Percentiles rank a stretch among this genome's conserved stretches.
phyloP scores from a whole-genome alignment of 2,888 invertebrate species.

The Molorchus minor region DNA sequence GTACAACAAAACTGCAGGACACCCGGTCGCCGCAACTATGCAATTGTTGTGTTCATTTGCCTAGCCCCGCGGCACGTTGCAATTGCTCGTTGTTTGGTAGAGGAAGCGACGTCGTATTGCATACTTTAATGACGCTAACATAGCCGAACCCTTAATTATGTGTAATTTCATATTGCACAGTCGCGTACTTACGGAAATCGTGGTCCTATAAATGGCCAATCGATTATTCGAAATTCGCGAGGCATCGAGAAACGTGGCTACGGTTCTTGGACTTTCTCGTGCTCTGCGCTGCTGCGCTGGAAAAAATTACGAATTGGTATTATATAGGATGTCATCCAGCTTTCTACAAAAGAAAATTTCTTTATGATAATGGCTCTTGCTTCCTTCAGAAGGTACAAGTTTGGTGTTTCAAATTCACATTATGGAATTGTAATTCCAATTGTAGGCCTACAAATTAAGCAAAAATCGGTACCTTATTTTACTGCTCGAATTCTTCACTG shows the following conservation, averaged over 20 bases:
- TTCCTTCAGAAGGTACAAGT: too few relatives aligned
- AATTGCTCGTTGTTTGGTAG: constrained; percentile 7
- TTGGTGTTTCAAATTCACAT: too few relatives aligned
- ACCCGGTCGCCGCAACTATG: constrained; percentile 10
- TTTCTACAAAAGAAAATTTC: too few relatives aligned
- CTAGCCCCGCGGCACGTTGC: not conserved
- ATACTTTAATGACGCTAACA: not conserved
- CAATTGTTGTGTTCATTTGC: constrained; percentile 8
- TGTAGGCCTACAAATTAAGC: too few relatives aligned
- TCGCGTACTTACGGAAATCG: not conserved
- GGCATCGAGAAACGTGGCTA: constrained; percentile 4
- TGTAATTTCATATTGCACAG: constrained; percentile 10
- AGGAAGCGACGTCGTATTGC: constrained; percentile 3
- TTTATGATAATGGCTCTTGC: too few relatives aligned
- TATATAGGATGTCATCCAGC: too few relatives aligned
- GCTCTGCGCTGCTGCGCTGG: too few relatives aligned
- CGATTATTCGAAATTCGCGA: constrained; percentile 1
- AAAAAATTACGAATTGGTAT: too few relatives aligned
- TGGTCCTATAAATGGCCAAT: constrained; percentile 2
- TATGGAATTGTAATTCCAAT: too few relatives aligned
- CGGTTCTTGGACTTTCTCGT: constrained; percentile 1
- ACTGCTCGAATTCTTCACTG: too few relatives aligned
- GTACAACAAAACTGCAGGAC: constrained; percentile 8
- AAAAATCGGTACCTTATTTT: too few relatives aligned
- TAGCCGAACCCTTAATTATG: constrained; percentile 3